A percentile compares a stretch with the other conserved stretches of the same genome.
These are phyloP conservation scores for Xylota segnis DNA, from an alignment of 2,888 invertebrate genomes.

Conservation along the genomic window DNA sequence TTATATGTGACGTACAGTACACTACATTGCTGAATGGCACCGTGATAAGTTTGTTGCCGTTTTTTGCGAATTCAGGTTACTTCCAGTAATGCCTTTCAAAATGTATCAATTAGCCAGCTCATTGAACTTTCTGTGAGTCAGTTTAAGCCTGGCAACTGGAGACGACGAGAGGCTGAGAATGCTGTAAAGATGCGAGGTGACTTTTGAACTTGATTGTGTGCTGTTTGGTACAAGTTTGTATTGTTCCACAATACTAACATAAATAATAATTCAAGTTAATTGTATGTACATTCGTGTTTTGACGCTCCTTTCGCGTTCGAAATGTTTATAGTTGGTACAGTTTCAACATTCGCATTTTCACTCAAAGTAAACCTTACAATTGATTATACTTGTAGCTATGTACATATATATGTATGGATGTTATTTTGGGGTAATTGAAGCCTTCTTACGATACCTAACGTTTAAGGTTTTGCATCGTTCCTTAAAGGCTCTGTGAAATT, in stretches of 20 bases:
- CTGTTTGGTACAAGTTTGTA: constrained; percentile 5
- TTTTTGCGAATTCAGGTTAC: constrained; percentile 29
- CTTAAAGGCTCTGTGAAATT: too few relatives aligned
- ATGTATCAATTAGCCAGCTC: constrained; percentile 22
- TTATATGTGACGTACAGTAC: not conserved
- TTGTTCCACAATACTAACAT: constrained; percentile 19
- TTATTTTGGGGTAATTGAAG: too few relatives aligned
- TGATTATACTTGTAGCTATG: not conserved
- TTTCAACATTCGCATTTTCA: constrained; percentile 5
- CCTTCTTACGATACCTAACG: too few relatives aligned
- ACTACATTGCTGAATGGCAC: not conserved
- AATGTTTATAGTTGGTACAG: not conserved
- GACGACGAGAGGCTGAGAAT: not conserved
- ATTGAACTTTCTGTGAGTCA: constrained; percentile 29
- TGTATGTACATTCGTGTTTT: constrained; percentile 12
- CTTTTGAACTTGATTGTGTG: not conserved
- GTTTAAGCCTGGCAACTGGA: not conserved
- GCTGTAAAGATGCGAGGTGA: constrained; percentile 5
- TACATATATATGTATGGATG: constrained; percentile 2
- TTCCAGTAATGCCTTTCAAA: constrained; percentile 6
- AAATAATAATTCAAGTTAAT: constrained; percentile 48
- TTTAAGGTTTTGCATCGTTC: too few relatives aligned
- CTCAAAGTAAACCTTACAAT: constrained; percentile 19
- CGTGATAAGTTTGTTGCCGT: constrained; percentile 12
- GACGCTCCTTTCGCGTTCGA: not conserved